phyloP scores from a whole-genome alignment of 2,888 invertebrate species.

The Platerodrilus igneus region DNA sequence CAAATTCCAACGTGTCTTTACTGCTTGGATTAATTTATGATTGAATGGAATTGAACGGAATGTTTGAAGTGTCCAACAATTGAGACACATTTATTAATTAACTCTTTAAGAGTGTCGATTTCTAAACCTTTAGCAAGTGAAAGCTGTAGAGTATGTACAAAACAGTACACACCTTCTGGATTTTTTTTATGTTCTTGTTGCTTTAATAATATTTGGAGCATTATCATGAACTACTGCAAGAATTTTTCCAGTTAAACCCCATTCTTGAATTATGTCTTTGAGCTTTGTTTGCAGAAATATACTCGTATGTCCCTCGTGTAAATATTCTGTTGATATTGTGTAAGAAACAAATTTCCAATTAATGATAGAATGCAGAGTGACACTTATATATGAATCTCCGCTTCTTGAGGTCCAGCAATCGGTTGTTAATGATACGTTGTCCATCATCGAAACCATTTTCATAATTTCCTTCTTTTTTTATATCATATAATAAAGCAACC shows the following conservation, averaged over 20 bases:
- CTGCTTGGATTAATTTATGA: constrained; percentile 20
- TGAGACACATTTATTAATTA: constrained; percentile 22
- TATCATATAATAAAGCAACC: too few species aligned
- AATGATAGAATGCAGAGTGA: constrained; percentile 27
- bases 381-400: constrained; percentile 28
- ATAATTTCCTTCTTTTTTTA: too few species aligned
- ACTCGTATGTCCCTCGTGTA: constrained; percentile 26
- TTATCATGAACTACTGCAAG: constrained; percentile 30
- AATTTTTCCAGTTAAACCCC: constrained; percentile 24
- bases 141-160: constrained; percentile 31
- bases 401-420: constrained; percentile 31
- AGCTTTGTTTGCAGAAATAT: constrained; percentile 26
- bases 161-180: constrained; percentile 26
- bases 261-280: constrained; percentile 24
- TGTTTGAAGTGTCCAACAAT: constrained; percentile 31
- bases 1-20: constrained; percentile 27
- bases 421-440: constrained; percentile 29
- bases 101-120: constrained; percentile 1
- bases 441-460: too few species aligned
- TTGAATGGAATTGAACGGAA: constrained; percentile 20
- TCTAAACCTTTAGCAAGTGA: constrained; percentile 25
- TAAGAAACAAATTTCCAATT: constrained; percentile 23
- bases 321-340: constrained; percentile 23
- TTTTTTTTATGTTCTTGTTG: constrained; percentile 13
- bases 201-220: constrained; percentile 30